Conservation (phyloP, 2,113 vertebrate species). For the Girardinichthys multiradiatus region DNA sequence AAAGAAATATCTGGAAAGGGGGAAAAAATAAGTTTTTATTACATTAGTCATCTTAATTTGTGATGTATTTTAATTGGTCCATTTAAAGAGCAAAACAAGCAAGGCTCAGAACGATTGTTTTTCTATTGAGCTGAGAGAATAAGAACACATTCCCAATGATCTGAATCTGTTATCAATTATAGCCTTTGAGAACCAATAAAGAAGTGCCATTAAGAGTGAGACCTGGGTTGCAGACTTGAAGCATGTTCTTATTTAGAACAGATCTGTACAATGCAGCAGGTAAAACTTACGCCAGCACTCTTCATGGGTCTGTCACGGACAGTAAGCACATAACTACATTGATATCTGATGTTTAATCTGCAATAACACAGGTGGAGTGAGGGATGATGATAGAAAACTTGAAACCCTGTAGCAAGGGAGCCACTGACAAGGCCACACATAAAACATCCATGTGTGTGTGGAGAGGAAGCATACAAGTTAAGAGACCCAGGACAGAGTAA, state of each 20-base stretch:
- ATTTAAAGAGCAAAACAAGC: not conserved
- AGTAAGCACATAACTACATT: conserved; percentile 2
- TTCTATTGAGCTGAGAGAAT: conserved; percentile 1
- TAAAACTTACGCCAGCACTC: conserved; percentile 24
- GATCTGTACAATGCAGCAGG: conserved; percentile 20
- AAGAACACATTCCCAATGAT: conserved; percentile 7
- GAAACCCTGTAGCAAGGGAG: not conserved
- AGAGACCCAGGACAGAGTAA: conserved; percentile 12
- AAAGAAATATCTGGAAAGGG: not conserved
- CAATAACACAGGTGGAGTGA: not conserved
- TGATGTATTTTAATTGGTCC: not conserved
- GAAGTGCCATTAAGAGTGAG: conserved; percentile 42
- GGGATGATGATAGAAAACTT: conserved; percentile 13
- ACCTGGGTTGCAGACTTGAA: not conserved
- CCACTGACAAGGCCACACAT: not conserved
- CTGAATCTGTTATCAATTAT: conserved; percentile 15
- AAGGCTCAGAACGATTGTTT: not conserved
- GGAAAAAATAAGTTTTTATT: too few species aligned
- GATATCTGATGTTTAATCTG: conserved; percentile 35
- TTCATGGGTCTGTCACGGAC: conserved; percentile 18
- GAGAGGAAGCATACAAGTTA: conserved; percentile 11
- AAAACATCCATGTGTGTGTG: conserved; percentile 12
- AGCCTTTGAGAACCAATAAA: conserved; percentile 32
- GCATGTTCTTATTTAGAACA: conserved; percentile 35
- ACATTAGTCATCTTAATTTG: too few species aligned